Percentiles rank a stretch among this genome's conserved stretches.
Conservation (phyloP, 1,140 invertebrate genomes). For the Cephus cinctus region DNA sequence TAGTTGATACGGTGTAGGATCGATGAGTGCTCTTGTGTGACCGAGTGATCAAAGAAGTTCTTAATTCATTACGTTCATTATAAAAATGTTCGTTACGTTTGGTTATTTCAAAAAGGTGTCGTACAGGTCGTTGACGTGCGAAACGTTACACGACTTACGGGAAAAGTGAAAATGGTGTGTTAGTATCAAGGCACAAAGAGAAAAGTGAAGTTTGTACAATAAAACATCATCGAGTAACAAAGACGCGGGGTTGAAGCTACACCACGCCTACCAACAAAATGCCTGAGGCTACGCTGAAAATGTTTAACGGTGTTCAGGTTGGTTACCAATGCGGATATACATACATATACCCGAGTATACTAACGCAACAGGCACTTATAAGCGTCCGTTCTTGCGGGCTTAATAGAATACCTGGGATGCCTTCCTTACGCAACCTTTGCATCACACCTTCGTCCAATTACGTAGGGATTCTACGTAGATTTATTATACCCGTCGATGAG, state of each 20-base stretch:
- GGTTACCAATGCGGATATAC: background rate
- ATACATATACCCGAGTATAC: background rate
- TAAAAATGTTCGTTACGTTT: background rate
- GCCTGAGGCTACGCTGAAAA: constrained; percentile 24
- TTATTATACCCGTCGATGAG: too few species aligned
- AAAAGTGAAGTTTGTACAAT: background rate
- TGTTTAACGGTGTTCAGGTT: constrained; percentile 30
- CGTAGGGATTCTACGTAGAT: too few species aligned
- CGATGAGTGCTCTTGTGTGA: too few species aligned
- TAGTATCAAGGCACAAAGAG: background rate
- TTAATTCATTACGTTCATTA: too few species aligned
- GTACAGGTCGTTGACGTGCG: background rate
- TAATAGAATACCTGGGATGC: background rate
- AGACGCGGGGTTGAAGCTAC: background rate
- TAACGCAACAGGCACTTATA: background rate
- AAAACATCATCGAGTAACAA: background rate
- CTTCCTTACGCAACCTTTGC: background rate
- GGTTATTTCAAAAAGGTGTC: background rate
- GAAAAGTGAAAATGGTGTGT: background rate
- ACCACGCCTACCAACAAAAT: constrained; percentile 14
- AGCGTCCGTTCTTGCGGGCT: background rate
- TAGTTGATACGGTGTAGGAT: too few species aligned
- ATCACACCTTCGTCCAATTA: too few species aligned
- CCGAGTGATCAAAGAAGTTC: too few species aligned
- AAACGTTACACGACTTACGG: background rate